Base-by-base conservation (phyloP, 2,113 vertebrate species). In the Pteruthius melanotis region DNA sequence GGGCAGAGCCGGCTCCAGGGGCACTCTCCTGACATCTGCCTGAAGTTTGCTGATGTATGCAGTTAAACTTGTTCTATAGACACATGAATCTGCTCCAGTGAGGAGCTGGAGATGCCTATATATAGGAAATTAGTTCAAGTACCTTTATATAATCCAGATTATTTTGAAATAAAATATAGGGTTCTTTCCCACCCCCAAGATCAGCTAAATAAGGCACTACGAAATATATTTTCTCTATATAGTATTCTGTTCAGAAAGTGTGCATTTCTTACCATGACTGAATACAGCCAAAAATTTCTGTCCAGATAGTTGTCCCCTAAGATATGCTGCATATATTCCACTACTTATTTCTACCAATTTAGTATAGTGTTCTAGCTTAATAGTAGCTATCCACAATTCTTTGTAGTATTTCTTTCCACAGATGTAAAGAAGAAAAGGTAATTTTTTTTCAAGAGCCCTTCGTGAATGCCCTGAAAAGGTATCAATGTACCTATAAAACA, bases 401-500 rank as follows among this genome's bases (percentile, higher is more conserved):
- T 70, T 66, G 30, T 59, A 86, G 47, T 78, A 78, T 91, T 94
- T 75, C 17, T 37, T 93, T n/a, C 45, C 70, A 31, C 18, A 63
- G 50, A 39, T 77, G 59, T 3, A 78, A 83, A 87, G 28, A 39
- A 85, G 30, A 35, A 83, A 76, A 80, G 3, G 39, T 33, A 20
- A 28, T 22, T 50, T 30, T 50, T 78, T 56, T 10, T 47, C 13
- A 30, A 56, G 64, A 86, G 22, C 5, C 24, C 19, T 74, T 39
- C 28, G 24, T 93, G 56, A 86, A 54, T 90, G 52, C 39, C 31
- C 39, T 59, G 60, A 63, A 81, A 74, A 90, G 21, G 56, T 90
- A 87, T 24, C 57, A 89, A 49, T 83, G 52, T 68, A 83, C 17
- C 20, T 74, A 5, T 83, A 72, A 90, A 96, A 93, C 64, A 95